Evolutionary conservation across 2,888 invertebrate genomes (phyloP).

Genomic region (Zygothrica quintamaculata): DNA sequence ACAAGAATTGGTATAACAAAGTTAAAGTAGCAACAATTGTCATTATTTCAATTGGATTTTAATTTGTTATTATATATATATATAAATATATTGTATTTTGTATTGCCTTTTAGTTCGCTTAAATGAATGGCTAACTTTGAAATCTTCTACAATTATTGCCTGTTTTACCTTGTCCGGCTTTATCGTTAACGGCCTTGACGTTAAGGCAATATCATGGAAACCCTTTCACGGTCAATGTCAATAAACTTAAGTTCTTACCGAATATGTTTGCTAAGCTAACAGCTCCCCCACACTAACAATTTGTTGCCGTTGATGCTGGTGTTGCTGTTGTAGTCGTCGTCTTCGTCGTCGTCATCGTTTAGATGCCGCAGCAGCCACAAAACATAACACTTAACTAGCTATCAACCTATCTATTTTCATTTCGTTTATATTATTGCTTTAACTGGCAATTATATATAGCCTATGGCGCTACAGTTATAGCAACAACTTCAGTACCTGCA

Average conservation of each 20-base stretch:
- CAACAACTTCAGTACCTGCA: neutral
- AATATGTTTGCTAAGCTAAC: conserved; percentile 38
- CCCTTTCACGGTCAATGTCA: conserved; percentile 56
- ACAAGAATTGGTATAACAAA: no score
- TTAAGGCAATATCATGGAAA: conserved; percentile 24
- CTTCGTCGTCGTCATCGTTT: conserved; percentile 17
- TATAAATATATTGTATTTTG: conserved; percentile 16
- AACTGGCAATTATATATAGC: conserved; percentile 46
- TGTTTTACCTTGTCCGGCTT: conserved; percentile 13
- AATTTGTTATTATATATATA: conserved; percentile 26
- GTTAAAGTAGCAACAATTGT: conserved; percentile 19
- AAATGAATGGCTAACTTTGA: conserved; percentile 8
- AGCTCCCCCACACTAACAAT: conserved; percentile 36
- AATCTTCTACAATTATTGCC: conserved; percentile 33
- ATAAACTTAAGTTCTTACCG: conserved; percentile 69
- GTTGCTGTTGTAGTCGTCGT: no score
- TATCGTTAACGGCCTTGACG: conserved; percentile 42
- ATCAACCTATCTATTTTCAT: conserved; percentile 76
- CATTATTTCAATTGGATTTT: conserved; percentile 66
- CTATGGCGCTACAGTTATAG: conserved; percentile 20
- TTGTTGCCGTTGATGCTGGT: conserved; percentile 13
- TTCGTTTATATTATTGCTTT: conserved; percentile 59
- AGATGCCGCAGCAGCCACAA: conserved; percentile 34
- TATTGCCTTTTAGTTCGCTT: conserved; percentile 27
- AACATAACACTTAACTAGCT: conserved; percentile 63